Base-by-base conservation (phyloP, 2,888 invertebrate species). In the Metacarcinus magister region DNA sequence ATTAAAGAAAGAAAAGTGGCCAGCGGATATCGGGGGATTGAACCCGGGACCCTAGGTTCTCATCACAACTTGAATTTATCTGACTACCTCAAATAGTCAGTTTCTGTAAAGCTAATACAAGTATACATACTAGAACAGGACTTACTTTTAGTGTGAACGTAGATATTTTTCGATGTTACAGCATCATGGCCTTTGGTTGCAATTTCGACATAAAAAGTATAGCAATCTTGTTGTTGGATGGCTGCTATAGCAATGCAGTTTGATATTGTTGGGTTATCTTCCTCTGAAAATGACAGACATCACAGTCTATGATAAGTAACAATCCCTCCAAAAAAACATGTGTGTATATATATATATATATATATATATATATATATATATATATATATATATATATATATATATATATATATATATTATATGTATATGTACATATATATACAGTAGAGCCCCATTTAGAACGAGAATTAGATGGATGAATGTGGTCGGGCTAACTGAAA, bases 381-480 rank as follows among this genome's bases (percentile, higher is more conserved):
- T 23, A 23, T 23, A 89, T 89, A 87, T 87, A 87, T 87, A 39
- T 87, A 87, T 87, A 39, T 87, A 87, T 87, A 87, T 87, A 87
- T 87, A 87, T 87, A 87, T 87, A 87, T 87, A 92, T 44, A 39
- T 39, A 39, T 39, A 91, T 39, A 91, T 48, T 48, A 48, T 48
- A 48, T 48, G 10, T 48, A 48, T 48, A 48, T 48, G 0, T 48
- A 48, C 13, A 48, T 48, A 48, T 48, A 48, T 48, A 48, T 48
- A 48, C 13, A 48, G 39, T 39, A 39, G 39, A 39, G 39, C 39
- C 39, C 2, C 39, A 39, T 39, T 39, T 39, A 39, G 39, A 39
- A 2, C 2, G 39, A 39, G 39, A 39, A 39, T 39, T 39, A 39
- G 39, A 39, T 39, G 39, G 39, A 39, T 39, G 39, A 39, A 39